Conservation (phyloP, 2,113 vertebrate genomes). For the Pteruthius melanotis region DNA sequence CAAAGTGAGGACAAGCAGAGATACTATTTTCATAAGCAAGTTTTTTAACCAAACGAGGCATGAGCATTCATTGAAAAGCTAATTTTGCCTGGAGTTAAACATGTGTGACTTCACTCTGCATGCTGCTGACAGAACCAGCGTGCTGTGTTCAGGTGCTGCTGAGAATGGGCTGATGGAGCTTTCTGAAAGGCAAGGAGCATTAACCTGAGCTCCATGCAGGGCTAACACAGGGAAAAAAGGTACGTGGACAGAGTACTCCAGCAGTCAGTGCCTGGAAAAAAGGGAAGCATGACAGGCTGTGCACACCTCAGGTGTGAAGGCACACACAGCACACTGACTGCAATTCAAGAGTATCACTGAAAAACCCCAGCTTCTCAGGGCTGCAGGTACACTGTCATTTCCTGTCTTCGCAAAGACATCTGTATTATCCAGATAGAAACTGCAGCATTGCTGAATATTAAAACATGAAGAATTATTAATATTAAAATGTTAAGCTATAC, state of each 20-base stretch:
- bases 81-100: background rate
- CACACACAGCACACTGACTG: background rate
- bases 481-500: background rate
- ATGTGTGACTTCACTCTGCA: background rate
- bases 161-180: background rate
- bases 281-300: accelerated
- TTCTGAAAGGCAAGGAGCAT: background rate
- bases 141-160: background rate
- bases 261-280: background rate
- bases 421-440: background rate
- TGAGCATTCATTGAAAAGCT: background rate
- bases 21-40: background rate
- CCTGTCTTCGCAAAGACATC: background rate
- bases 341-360: background rate
- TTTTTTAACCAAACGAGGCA: background rate
- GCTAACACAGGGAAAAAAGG: background rate
- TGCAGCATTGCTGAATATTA: background rate
- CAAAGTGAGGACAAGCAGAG: background rate
- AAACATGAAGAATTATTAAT: background rate
- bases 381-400: background rate
- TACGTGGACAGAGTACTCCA: background rate
- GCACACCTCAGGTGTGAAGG: background rate
- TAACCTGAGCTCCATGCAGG: background rate
- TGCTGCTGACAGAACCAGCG: background rate
- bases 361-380: background rate